Base-by-base conservation (phyloP, 2,888 invertebrate genomes). In the Ochropleura leucogaster region DNA sequence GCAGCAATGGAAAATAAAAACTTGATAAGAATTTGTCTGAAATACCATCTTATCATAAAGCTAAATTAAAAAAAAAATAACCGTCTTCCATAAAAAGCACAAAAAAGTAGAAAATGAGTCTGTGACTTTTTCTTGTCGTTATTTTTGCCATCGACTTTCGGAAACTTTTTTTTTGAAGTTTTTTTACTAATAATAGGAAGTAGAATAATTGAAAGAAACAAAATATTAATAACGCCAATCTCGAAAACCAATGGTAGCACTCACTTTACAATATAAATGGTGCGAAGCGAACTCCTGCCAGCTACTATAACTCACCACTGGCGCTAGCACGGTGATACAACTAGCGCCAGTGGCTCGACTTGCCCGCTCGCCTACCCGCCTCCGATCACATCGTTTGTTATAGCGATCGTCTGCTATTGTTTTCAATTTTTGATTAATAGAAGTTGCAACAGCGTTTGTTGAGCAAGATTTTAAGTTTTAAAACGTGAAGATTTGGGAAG, bases 231-330 rank as follows among this genome's bases (percentile, higher is more conserved):
- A 55, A 6, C 16, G 3, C 1, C 12, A 42, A 53, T 3, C 0
- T 12, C 40, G 73, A 66, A 67, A 79, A 72, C 74, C 62, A 3
- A 59, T 73, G 47, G 74, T 81, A 72, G 44, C 18, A 5, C 47
- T 14, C 47, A 40, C 0, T 18, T 60, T 5, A 18, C 46, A 66
- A 81, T 81, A 85, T 77, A 81, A 85, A 85, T 83, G 74, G 81
- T 42, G 65, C 18, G 72, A 77, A 55, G 76, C 71, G 74, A 73
- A 75, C 72, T 73, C 64, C 71, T 49, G 83, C 83, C 72, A 72
- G 85, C 60, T 14, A 67, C 74, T 12, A 85, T 85, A 81, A 85
- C 74, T 85, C 85, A 82, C 6, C 64, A 18, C 55, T 64, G 64
- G 72, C 78, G 57, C 78, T 78, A 46, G 76, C 71, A 12, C 53